These are phyloP conservation scores for Leptoclinus maculatus DNA, from an alignment of 2,797 vertebrate genomes.

Conservation along the genomic window DNA sequence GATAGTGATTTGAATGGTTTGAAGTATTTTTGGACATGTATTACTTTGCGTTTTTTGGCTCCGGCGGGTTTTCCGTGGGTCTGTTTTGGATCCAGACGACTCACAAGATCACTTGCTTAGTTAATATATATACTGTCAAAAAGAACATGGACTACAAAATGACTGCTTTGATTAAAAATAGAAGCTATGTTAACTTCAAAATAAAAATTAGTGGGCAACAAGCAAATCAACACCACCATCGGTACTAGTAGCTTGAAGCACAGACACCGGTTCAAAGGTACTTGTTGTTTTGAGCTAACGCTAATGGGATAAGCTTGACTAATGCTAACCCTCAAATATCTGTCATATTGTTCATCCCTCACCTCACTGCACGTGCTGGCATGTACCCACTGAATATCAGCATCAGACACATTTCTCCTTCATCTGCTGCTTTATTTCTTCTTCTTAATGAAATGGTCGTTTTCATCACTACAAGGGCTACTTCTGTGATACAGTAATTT, in stretches of 20 bases:
- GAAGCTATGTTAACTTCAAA: background rate
- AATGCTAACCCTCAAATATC: constrained; percentile 47
- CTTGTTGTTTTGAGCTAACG: constrained; percentile 32
- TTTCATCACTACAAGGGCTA: constrained; percentile 17
- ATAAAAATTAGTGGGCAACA: background rate
- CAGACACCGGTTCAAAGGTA: constrained; percentile 32
- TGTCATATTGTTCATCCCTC: constrained; percentile 36
- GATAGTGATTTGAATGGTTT: background rate
- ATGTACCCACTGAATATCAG: constrained; percentile 36
- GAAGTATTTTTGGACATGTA: background rate
- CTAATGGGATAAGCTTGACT: constrained; percentile 49
- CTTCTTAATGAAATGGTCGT: constrained; percentile 23
- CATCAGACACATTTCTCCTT: constrained; percentile 11
- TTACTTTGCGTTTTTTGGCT: too few species aligned
- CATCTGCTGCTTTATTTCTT: constrained; percentile 26
- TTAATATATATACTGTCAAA: too few species aligned
- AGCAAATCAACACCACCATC: background rate
- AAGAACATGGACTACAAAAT: too few species aligned
- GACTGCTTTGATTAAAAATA: background rate
- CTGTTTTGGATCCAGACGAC: too few species aligned
- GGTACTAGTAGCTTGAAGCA: constrained; percentile 8
- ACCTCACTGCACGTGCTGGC: constrained; percentile 23
- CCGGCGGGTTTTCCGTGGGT: too few species aligned
- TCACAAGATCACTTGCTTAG: too few species aligned
- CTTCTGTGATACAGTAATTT: constrained; percentile 14